A percentile compares a stretch with the other conserved stretches of the same genome.
Conservation (phyloP, 2,113 vertebrate genomes). For the Xenus cinereus region DNA sequence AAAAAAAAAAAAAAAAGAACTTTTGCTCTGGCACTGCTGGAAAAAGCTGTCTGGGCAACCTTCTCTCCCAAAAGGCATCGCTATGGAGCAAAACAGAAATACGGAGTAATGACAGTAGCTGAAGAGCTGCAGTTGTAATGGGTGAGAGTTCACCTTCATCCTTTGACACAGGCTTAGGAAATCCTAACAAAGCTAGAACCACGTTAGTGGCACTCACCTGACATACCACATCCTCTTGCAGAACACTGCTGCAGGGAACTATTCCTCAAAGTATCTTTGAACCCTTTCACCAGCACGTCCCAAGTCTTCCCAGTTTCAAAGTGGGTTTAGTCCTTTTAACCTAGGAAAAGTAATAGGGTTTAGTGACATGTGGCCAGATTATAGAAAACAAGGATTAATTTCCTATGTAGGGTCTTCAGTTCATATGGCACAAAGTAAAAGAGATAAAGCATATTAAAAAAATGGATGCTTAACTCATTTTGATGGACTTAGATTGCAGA, state of each 20-base stretch:
- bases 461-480: background rate
- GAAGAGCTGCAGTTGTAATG: background rate
- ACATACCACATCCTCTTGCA: background rate
- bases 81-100: background rate
- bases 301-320: background rate
- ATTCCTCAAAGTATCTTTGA: accelerated
- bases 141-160: background rate
- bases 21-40: background rate
- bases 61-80: background rate
- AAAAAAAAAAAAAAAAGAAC: background rate
- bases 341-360: background rate
- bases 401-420: background rate
- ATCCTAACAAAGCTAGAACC: background rate
- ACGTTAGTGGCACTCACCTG: background rate
- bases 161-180: background rate
- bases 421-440: background rate
- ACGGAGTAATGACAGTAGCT: background rate
- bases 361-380: background rate
- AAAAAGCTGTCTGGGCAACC: background rate
- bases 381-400: background rate
- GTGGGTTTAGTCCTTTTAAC: background rate
- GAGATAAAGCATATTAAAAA: background rate
- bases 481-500: background rate
- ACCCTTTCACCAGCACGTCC: background rate
- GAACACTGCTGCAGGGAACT: background rate